A percentile compares a stretch with the other conserved stretches of the same genome.
phyloP scores from a whole-genome alignment of 1,140 invertebrate species.

The Drosophila auraria region DNA sequence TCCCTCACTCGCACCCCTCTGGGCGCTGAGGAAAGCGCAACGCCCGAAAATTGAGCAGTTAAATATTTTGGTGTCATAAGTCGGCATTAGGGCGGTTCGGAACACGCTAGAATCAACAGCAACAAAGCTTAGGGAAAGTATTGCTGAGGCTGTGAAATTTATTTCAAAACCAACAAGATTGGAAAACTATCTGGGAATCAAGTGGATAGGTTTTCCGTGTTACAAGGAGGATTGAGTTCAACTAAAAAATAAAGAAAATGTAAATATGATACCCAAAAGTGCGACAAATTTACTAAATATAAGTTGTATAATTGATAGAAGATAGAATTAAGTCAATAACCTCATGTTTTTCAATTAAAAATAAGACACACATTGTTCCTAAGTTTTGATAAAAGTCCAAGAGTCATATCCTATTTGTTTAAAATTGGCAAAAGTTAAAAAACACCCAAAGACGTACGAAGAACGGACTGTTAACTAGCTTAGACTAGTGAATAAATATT shows the following conservation, averaged over 20 bases:
- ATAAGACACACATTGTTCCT: neutral
- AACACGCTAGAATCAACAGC: conserved; percentile 6
- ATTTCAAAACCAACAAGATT: conserved; percentile 34
- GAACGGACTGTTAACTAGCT: neutral
- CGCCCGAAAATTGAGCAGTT: conserved; percentile 80
- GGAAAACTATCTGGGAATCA: neutral
- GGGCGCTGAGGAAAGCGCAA: conserved; percentile 53
- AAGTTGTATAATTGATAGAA: no score
- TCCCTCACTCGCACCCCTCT: conserved; percentile 15
- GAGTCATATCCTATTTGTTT: no score
- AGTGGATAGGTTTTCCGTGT: neutral
- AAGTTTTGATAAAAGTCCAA: no score
- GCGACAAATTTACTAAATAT: no score
- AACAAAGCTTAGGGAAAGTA: conserved; percentile 10
- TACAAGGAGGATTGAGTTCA: no score
- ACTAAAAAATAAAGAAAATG: no score
- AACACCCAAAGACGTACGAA: neutral
- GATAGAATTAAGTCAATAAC: no score
- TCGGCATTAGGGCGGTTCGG: conserved; percentile 64
- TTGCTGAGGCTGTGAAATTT: conserved; percentile 18
- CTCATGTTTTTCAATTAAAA: no score
- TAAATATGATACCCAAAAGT: no score
- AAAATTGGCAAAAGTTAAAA: neutral
- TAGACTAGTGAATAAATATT: no score
- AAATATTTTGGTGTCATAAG: conserved; percentile 85